These are phyloP conservation scores for Orchestes rusci DNA, from an alignment of 2,888 invertebrate genomes.

Conservation along the genomic window DNA sequence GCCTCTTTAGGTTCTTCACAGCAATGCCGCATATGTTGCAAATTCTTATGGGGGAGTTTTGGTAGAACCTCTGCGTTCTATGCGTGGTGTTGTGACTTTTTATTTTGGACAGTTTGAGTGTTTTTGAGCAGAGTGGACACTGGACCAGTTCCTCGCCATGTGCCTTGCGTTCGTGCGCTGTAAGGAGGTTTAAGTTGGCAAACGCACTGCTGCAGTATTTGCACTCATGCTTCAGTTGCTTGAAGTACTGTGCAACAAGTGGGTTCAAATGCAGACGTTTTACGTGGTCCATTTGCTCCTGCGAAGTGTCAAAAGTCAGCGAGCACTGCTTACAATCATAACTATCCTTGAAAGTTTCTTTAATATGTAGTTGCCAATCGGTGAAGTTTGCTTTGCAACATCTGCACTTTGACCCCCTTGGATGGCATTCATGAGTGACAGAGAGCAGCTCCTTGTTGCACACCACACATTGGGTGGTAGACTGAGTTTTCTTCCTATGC, in stretches of 20 bases:
- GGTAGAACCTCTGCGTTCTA: constrained; percentile 12
- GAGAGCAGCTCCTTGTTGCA: no score
- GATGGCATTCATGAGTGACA: no score
- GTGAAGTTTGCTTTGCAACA: no score
- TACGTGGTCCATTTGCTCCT: no score
- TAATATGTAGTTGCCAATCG: no score
- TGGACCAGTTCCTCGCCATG: constrained; percentile 18
- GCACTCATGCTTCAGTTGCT: constrained; percentile 19
- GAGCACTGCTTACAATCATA: no score
- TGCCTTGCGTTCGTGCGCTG: constrained; percentile 27
- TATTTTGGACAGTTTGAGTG: constrained; percentile 11
- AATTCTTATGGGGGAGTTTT: constrained; percentile 13
- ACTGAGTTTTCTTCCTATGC: constrained; percentile 8
- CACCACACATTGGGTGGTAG: no score
- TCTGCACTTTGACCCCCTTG: no score
- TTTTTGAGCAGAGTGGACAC: constrained; percentile 11
- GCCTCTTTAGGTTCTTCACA: constrained; percentile 25
- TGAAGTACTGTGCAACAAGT: no score
- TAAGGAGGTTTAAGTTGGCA: constrained; percentile 19
- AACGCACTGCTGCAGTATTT: constrained; percentile 38
- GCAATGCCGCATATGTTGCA: constrained; percentile 17
- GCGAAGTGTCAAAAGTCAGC: no score
- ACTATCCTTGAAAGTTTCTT: no score
- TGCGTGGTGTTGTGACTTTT: constrained; percentile 18
- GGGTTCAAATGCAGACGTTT: no score